Evolutionary conservation across 1,140 invertebrate species (phyloP), one percentile per base, ranked within the genome.

Genomic region (Coptotermes formosanus): DNA sequence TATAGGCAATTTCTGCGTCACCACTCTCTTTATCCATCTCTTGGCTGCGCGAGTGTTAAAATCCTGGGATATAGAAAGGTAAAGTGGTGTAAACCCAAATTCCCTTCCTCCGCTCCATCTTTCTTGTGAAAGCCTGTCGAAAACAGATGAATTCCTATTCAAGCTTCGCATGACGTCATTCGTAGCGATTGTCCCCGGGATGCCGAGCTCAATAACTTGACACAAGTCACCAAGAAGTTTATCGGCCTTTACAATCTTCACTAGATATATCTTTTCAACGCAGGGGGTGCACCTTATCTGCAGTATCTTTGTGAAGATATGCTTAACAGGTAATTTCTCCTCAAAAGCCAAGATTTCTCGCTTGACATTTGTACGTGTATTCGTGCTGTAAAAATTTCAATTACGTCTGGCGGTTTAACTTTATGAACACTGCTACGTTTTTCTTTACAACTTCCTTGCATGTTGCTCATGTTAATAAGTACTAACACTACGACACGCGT

Each of bases 1-100:
- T 75, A 75, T 75, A 75, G n/a, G 64, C 64, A 75, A 75, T 75
- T 75, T 30, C 64, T 75, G n/a, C 64, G 30, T 75, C 64, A 30
- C 25, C 64, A 75, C 64, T n/a, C 64, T 75, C 64, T 75, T 75
- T 75, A 75, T 30, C 25, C 64, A 75, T 75, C 64, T 75, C 64
- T 19, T 75, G 64, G 64, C 30, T 75, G 64, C n/a, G 64, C 30
- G 64, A 30, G 64, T 75, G 64, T 75, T 25, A 75, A 75, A 75
- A 75, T 30, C 64, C 64, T 75, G 64, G 64, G 64, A 75, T 75
- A 75, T 75, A 75, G 2, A 16, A 75, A 75, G 64, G 64, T 75
- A 75, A 75, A 75, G 64, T 75, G 64, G 64, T 75, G 64, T 75
- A 75, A 75, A 75, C 64, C n/a, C 64, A 75, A 75, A 25, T 75